Conservation (phyloP, 2,888 invertebrate genomes). For the Nowickia ferox region DNA sequence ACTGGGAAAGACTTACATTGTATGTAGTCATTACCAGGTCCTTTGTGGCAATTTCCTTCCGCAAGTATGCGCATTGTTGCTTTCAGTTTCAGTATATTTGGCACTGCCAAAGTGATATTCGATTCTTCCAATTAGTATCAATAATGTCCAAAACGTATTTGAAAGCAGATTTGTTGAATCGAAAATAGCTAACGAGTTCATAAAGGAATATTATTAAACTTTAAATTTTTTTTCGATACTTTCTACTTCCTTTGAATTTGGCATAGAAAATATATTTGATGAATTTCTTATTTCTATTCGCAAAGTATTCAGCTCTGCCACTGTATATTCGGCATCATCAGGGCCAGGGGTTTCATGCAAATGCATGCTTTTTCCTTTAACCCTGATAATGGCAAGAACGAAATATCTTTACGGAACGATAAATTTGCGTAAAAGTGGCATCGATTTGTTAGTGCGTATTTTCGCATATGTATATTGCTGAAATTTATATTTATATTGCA, state of each 20-base stretch:
- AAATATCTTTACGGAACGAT: no score
- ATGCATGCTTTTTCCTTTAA: no score
- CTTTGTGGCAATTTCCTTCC: not conserved
- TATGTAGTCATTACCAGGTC: not conserved
- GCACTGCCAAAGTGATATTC: not conserved
- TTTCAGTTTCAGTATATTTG: not conserved
- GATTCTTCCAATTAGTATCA: not conserved
- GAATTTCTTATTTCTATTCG: not conserved
- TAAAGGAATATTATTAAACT: not conserved
- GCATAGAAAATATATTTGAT: not conserved
- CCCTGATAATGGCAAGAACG: no score
- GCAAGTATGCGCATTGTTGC: slow-evolving; percentile 9
- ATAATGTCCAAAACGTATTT: not conserved
- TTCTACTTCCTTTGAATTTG: not conserved
- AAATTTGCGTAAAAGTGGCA: no score
- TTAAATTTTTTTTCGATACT: not conserved
- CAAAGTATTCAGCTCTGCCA: not conserved
- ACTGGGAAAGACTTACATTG: not conserved
- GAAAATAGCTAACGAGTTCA: not conserved
- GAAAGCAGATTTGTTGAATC: slow-evolving; percentile 1
- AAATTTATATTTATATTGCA: no score
- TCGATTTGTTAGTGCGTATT: no score
- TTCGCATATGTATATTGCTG: no score
- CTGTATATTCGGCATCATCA: not conserved
- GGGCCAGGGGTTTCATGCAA: no score